These are phyloP conservation scores for Nothobranchius kuhntae DNA, from an alignment of 2,113 vertebrate genomes.

Conservation along the genomic window DNA sequence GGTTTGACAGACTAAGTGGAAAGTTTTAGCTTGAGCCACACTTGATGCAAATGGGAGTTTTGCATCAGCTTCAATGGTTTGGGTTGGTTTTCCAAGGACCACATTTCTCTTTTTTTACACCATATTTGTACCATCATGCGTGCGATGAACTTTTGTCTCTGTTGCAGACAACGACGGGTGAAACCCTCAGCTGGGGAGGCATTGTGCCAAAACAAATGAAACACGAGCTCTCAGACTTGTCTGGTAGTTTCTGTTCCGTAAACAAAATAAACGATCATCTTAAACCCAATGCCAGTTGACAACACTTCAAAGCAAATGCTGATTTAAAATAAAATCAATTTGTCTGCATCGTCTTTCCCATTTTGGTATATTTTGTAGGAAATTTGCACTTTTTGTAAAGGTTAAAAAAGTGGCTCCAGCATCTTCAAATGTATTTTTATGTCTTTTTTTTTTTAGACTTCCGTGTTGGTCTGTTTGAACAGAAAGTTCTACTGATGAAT, in stretches of 20 bases:
- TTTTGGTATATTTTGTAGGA: too few relatives aligned
- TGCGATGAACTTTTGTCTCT: conserved; percentile 1
- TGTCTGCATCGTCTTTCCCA: too few relatives aligned
- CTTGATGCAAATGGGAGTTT: too few relatives aligned
- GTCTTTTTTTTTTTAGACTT: too few relatives aligned
- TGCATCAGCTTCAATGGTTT: not conserved
- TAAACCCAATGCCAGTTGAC: not conserved
- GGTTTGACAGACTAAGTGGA: too few relatives aligned
- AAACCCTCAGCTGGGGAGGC: not conserved
- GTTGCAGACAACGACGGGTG: not conserved
- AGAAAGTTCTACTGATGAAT: not conserved
- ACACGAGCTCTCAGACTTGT: not conserved
- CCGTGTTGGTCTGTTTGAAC: not conserved
- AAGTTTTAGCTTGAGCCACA: too few relatives aligned
- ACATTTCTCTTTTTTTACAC: not conserved
- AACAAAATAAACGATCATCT: not conserved
- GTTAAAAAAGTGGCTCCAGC: too few relatives aligned
- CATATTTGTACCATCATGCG: too few relatives aligned
- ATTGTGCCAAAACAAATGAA: conserved; percentile 5
- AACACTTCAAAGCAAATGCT: not conserved
- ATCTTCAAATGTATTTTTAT: too few relatives aligned
- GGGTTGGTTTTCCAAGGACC: not conserved
- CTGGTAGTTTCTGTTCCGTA: not conserved
- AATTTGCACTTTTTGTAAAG: too few relatives aligned
- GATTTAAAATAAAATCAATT: too few relatives aligned